Evolutionary conservation across 2,888 invertebrate species (phyloP).

Genomic region (Holacanthella duospinosa): DNA sequence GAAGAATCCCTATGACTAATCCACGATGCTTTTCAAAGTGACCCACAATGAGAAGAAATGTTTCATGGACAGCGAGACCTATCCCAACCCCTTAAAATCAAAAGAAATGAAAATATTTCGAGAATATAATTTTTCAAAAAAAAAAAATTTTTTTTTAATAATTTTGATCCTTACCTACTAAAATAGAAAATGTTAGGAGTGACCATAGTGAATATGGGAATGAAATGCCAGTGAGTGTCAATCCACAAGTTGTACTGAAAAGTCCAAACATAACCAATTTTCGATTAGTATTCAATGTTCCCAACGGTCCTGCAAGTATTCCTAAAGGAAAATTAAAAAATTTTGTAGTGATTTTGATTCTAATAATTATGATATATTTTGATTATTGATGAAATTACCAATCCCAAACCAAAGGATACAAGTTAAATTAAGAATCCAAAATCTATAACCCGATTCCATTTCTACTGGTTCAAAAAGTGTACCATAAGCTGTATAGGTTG

Average conservation of each 20-base stretch:
- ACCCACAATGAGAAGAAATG: constrained; percentile 29
- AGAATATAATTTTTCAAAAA: not conserved
- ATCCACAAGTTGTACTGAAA: constrained; percentile 24
- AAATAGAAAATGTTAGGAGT: constrained; percentile 24
- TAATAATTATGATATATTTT: no score
- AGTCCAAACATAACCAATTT: constrained; percentile 22
- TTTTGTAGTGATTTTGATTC: no score
- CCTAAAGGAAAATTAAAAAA: constrained; percentile 4
- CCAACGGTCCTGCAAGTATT: constrained; percentile 13
- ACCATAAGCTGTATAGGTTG: constrained; percentile 23
- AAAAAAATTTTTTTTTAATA: not conserved
- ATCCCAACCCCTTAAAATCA: constrained; percentile 26
- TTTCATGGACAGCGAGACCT: constrained; percentile 29
- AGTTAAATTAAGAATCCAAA: constrained; percentile 26
- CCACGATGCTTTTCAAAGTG: constrained; percentile 28
- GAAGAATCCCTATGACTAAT: constrained; percentile 29
- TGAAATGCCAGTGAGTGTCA: constrained; percentile 21
- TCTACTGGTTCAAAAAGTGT: constrained; percentile 18
- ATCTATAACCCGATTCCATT: constrained; percentile 7
- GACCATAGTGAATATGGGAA: constrained; percentile 18
- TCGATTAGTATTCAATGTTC: constrained; percentile 11
- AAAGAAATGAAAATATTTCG: not conserved
- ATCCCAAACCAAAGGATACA: constrained; percentile 22
- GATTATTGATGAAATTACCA: no score
- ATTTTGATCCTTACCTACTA: constrained; percentile 22